Evolutionary conservation across 2,113 vertebrate genomes (phyloP).

Genomic region (Cochlearius cochlearius): DNA sequence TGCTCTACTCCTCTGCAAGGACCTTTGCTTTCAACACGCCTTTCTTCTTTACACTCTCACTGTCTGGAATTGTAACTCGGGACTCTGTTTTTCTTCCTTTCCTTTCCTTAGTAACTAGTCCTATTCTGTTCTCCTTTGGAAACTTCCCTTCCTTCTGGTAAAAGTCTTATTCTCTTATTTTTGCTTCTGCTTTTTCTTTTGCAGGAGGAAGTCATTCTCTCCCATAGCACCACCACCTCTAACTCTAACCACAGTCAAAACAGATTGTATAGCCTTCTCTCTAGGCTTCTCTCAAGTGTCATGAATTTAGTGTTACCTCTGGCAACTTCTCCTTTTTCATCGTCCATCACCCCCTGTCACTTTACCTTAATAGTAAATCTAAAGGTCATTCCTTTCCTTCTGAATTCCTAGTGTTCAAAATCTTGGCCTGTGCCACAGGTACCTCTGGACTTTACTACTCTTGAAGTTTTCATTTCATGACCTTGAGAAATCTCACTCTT

Average conservation of each 20-base stretch:
- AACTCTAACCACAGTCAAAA: background rate
- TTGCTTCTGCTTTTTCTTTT: background rate
- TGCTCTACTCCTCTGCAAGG: accelerated
- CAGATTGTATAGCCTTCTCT: background rate
- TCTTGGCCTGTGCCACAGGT: background rate
- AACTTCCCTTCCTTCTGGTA: background rate
- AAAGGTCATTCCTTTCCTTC: background rate
- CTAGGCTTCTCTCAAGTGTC: background rate
- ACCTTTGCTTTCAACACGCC: background rate
- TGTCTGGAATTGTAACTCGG: background rate
- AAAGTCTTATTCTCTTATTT: background rate
- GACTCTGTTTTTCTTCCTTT: background rate
- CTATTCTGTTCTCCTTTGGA: background rate
- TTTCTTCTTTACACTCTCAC: background rate
- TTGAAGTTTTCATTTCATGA: background rate
- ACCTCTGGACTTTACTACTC: background rate
- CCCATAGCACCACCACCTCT: background rate
- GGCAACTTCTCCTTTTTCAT: background rate
- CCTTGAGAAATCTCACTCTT: background rate
- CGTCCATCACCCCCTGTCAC: background rate
- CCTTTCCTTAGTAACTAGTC: background rate
- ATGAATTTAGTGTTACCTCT: background rate
- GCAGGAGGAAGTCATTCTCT: background rate
- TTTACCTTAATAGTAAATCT: background rate
- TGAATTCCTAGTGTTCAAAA: background rate